Base-by-base conservation (phyloP, 2,888 invertebrate genomes). In the Tetramorium bicarinatum region DNA sequence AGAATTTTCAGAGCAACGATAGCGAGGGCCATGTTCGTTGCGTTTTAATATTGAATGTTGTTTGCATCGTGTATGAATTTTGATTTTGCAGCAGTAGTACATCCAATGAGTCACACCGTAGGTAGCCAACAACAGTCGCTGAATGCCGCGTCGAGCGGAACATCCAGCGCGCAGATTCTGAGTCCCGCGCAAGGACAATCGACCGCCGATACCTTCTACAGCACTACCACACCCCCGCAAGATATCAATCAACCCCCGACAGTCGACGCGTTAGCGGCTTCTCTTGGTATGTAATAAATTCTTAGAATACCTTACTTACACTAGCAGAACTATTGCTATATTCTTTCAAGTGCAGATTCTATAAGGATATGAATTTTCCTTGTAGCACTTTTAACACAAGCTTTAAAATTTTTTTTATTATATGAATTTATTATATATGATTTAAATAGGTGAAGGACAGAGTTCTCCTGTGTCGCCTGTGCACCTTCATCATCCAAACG, bases 381-480 rank as follows among this genome's bases (percentile, higher is more conserved):
- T 25, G 13, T 47, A 66, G 0, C 25, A 52, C 52, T 64, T 44
- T 74, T 56, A 59, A 21, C n/a, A 34, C 38, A 13, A 29, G 29
- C 1, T 7, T 62, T 83, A 34, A 7, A 25, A 59, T 2, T 21
- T 74, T 44, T n/a, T 44, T 74, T 49, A 41, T 49, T 79, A 49
- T 38, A 69, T 1, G 1, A 6, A 52, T 11, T 6, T 52, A 6
- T 15, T 49, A 52, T 13, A 52, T 13, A 49, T 56, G 9, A 92
- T 93, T 95, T 82, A 93, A 95, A 95, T 95, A 91, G 95, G 95
- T 6, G 95, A 94, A 66, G 94, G 94, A 79, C 95, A 94, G 88
- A 95, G 95, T 85, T 95, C 95, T 49, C 95, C 96, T 8, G 95
- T 95, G 9, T 95, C 95, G 8, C 95, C 95, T 59, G 95, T 94